A percentile compares a stretch with the other conserved stretches of the same genome.
phyloP scores from a whole-genome alignment of 2,888 invertebrate species.

The Pristionchus mayeri region DNA sequence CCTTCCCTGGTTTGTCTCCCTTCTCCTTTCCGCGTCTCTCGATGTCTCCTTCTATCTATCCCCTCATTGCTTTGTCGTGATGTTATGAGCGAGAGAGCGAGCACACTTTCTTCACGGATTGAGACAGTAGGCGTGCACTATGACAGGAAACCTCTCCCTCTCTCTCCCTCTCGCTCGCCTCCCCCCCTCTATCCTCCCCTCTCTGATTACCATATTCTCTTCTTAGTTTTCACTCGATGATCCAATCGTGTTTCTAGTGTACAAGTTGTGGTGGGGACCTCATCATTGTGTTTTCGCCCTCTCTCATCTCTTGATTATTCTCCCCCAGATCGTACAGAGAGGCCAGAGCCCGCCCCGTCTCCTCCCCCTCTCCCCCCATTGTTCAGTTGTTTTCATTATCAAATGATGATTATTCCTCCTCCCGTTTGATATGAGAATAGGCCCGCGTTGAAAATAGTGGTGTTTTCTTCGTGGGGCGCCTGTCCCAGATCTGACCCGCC shows the following conservation, averaged over 20 bases:
- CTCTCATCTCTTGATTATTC: neutral
- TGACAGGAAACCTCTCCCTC: slow-evolving; percentile 5
- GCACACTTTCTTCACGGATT: neutral
- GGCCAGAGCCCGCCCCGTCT: neutral
- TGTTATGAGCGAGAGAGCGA: neutral
- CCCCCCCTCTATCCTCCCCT: neutral
- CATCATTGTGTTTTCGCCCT: slow-evolving; percentile 2
- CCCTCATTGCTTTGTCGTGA: no score
- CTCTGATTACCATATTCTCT: neutral
- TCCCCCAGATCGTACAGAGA: neutral
- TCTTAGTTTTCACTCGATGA: neutral
- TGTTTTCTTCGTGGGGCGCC: neutral
- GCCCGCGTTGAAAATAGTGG: slow-evolving; percentile 26
- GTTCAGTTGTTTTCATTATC: slow-evolving; percentile 28
- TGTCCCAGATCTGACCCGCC: slow-evolving; percentile 2
- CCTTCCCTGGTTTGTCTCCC: neutral
- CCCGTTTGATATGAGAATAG: slow-evolving; percentile 16
- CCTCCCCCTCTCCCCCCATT: neutral
- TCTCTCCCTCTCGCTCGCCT: neutral
- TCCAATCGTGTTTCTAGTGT: neutral
- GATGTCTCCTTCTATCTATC: neutral
- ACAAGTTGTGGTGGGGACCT: slow-evolving; percentile 1
- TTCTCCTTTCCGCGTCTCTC: slow-evolving; percentile 1
- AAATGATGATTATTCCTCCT: slow-evolving; percentile 26
- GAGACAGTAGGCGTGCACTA: slow-evolving; percentile 13